Conservation (phyloP, 1,140 invertebrate species). For the Chrysopa pallens region DNA sequence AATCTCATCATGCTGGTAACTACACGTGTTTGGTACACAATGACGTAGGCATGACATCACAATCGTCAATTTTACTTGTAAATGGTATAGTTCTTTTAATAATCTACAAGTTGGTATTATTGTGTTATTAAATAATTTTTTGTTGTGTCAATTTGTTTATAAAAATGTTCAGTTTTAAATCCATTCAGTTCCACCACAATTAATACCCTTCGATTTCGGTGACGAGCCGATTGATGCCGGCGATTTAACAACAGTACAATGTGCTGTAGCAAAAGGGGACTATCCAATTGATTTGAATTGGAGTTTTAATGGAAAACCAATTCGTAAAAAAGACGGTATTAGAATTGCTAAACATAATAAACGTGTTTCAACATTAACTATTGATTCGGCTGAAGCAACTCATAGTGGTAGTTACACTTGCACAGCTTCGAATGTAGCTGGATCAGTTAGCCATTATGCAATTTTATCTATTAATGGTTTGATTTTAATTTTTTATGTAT, state of each 20-base stretch:
- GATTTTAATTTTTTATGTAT: constrained; percentile 1
- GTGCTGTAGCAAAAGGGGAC: constrained; percentile 60
- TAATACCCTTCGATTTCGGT: constrained; percentile 57
- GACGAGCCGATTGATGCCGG: constrained; percentile 64
- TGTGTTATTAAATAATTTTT: too few species aligned
- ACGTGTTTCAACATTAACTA: constrained; percentile 48
- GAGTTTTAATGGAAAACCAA: constrained; percentile 51
- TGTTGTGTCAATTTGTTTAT: too few species aligned
- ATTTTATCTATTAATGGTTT: constrained; percentile 54
- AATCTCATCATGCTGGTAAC: constrained; percentile 52
- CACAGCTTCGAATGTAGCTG: constrained; percentile 56
- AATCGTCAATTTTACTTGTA: constrained; percentile 48
- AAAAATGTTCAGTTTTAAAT: not conserved
- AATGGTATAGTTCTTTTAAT: constrained; percentile 34
- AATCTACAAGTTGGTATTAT: too few species aligned
- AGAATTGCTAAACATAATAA: constrained; percentile 41
- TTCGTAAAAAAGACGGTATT: constrained; percentile 28
- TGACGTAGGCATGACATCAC: constrained; percentile 47
- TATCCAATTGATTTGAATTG: constrained; percentile 55
- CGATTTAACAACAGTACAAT: constrained; percentile 55
- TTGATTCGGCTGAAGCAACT: constrained; percentile 45
- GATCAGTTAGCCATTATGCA: constrained; percentile 42
- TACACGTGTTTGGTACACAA: constrained; percentile 68
- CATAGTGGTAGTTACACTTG: constrained; percentile 53
- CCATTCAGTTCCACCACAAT: constrained; percentile 49